These are phyloP conservation scores for Dugesia japonica DNA, from an alignment of 2,888 invertebrate species.

Conservation along the genomic window DNA sequence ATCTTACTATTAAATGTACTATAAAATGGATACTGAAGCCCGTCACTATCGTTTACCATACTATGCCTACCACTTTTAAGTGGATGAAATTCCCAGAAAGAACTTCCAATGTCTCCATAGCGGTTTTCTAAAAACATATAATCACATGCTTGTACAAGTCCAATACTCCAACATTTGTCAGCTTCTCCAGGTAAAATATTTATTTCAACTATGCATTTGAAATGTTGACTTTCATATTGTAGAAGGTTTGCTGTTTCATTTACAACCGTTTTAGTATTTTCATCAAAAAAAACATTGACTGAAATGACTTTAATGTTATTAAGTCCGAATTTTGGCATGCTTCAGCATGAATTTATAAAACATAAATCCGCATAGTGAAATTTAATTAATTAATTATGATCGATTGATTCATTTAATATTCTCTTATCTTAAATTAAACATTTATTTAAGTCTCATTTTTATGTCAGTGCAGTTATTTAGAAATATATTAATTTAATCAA, in stretches of 20 bases:
- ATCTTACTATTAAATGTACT: constrained; percentile 28
- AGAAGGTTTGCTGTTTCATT: constrained; percentile 27
- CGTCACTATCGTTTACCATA: constrained; percentile 34
- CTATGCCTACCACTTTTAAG: constrained; percentile 28
- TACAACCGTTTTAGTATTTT: constrained; percentile 22
- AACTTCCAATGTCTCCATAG: constrained; percentile 30
- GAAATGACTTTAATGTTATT: constrained; percentile 28
- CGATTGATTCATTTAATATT: not conserved
- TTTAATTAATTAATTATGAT: not conserved
- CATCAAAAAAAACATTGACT: constrained; percentile 29
- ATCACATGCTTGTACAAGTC: constrained; percentile 33
- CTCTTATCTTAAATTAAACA: not conserved
- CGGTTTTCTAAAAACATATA: constrained; percentile 32
- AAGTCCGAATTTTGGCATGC: constrained; percentile 8
- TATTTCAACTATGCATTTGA: constrained; percentile 22
- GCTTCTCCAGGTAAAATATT: constrained; percentile 32
- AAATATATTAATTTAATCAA: too few relatives aligned
- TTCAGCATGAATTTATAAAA: not conserved
- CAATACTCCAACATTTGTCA: constrained; percentile 29
- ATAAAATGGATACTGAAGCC: constrained; percentile 33
- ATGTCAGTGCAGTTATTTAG: too few relatives aligned
- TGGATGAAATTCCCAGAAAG: constrained; percentile 32
- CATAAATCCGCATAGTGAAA: not conserved
- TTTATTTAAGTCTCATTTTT: too few relatives aligned
- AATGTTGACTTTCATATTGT: constrained; percentile 35